Evolutionary conservation across 2,797 vertebrate genomes (phyloP).

Genomic region (Pseudocheirus occidentalis): DNA sequence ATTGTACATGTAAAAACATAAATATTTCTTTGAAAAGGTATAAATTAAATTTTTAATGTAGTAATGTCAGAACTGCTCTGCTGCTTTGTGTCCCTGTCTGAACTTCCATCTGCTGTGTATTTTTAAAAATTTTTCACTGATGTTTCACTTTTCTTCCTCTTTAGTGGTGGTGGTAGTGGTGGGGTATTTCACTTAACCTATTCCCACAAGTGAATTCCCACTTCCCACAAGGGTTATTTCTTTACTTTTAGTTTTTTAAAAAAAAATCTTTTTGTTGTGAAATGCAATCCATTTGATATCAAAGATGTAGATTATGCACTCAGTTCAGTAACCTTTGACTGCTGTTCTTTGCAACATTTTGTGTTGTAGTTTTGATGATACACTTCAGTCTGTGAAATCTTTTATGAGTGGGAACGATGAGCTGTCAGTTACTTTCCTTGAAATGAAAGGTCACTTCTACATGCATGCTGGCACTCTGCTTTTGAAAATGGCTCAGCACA

Average conservation of each 20-base stretch:
- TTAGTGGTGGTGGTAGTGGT: background rate
- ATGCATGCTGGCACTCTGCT: constrained; percentile 92
- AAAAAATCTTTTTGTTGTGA: background rate
- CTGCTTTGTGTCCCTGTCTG: background rate
- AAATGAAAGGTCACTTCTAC: constrained; percentile 96
- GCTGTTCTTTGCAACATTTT: constrained; percentile 45
- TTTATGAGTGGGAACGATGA: constrained; percentile 87
- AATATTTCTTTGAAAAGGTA: background rate
- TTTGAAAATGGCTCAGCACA: constrained; percentile 93
- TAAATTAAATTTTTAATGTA: background rate
- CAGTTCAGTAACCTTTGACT: constrained; percentile 12
- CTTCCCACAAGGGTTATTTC: background rate
- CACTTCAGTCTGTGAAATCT: constrained; percentile 89
- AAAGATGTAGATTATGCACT: background rate
- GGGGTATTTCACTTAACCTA: background rate
- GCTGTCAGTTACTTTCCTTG: constrained; percentile 89
- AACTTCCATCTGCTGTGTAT: background rate
- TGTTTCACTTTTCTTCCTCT: background rate
- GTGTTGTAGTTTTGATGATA: constrained; percentile 90
- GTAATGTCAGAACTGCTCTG: background rate
- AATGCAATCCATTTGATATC: background rate
- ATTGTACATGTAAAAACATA: background rate
- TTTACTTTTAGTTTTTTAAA: background rate
- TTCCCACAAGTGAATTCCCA: background rate
- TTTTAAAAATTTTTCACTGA: background rate